Evolutionary conservation across 2,113 vertebrate species (phyloP).

Genomic region (Misgurnus mizolepis): DNA sequence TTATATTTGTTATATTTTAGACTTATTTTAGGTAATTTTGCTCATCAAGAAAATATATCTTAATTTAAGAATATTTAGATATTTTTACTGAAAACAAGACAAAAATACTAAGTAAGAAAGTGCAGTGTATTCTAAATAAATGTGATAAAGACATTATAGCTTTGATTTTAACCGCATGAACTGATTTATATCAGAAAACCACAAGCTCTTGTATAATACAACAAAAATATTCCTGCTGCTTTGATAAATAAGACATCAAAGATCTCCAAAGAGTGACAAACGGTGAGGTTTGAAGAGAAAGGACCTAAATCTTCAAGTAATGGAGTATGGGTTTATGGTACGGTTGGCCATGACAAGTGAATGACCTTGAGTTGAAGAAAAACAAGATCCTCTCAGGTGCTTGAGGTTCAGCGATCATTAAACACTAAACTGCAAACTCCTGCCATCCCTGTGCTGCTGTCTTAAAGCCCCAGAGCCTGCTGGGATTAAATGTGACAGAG

Average conservation of each 20-base stretch:
- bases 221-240: slow-evolving; percentile 7
- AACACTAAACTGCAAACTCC: slow-evolving; percentile 21
- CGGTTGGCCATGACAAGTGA: slow-evolving; percentile 1
- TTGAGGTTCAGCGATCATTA: slow-evolving; percentile 38
- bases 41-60: no score
- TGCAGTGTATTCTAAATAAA: no score
- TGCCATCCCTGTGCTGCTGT: background rate
- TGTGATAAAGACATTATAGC: no score
- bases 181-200: background rate
- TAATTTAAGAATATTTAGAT: no score
- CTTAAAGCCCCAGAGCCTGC: slow-evolving; percentile 30
- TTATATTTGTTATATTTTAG: no score
- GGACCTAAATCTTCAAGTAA: slow-evolving; percentile 14
- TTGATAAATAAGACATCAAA: slow-evolving; percentile 37
- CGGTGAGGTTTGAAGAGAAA: background rate
- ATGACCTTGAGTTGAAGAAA: background rate
- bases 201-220: background rate
- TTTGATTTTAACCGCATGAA: no score
- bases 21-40: no score
- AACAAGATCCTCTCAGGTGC: slow-evolving; percentile 1
- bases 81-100: no score
- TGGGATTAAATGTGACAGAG: slow-evolving; percentile 21
- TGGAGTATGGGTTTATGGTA: slow-evolving; percentile 2
- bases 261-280: background rate
- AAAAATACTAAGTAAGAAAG: no score